Evolutionary conservation across 2,113 vertebrate genomes (phyloP).

Genomic region (Chitala chitala): DNA sequence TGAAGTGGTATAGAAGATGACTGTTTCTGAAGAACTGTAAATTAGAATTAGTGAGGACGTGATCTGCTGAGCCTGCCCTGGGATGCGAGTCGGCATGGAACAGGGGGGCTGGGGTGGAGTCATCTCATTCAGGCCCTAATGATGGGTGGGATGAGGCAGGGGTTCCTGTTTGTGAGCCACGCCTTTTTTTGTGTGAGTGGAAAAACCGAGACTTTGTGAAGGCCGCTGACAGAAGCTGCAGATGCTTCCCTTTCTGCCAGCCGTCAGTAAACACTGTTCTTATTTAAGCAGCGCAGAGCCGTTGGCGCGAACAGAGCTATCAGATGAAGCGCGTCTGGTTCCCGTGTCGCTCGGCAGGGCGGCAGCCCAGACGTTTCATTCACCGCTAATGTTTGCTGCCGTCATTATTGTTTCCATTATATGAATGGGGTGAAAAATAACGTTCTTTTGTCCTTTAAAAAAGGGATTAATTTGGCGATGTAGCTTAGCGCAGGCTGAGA

Average conservation of each 20-base stretch:
- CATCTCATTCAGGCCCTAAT: too few species aligned
- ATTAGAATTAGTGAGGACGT: too few species aligned
- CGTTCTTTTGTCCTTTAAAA: slow-evolving; percentile 8
- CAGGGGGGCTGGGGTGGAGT: too few species aligned
- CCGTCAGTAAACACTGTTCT: not conserved
- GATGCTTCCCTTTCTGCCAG: not conserved
- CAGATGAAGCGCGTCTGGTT: not conserved
- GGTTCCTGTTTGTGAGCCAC: not conserved
- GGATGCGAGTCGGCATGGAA: too few species aligned
- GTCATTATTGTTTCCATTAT: not conserved
- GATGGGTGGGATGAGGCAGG: too few species aligned
- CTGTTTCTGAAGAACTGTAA: too few species aligned
- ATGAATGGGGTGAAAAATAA: slow-evolving; percentile 12
- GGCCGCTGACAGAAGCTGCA: not conserved
- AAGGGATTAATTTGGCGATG: not conserved
- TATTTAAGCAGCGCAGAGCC: not conserved
- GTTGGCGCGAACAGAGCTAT: not conserved
- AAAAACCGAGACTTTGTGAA: not conserved
- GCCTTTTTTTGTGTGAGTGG: not conserved
- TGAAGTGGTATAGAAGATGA: too few species aligned
- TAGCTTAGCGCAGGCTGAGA: not conserved
- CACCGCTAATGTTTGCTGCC: not conserved
- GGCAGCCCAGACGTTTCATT: not conserved
- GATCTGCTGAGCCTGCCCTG: too few species aligned
- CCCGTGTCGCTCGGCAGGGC: not conserved